Conservation (phyloP, 2,797 vertebrate genomes). For the Lagodon rhomboides region DNA sequence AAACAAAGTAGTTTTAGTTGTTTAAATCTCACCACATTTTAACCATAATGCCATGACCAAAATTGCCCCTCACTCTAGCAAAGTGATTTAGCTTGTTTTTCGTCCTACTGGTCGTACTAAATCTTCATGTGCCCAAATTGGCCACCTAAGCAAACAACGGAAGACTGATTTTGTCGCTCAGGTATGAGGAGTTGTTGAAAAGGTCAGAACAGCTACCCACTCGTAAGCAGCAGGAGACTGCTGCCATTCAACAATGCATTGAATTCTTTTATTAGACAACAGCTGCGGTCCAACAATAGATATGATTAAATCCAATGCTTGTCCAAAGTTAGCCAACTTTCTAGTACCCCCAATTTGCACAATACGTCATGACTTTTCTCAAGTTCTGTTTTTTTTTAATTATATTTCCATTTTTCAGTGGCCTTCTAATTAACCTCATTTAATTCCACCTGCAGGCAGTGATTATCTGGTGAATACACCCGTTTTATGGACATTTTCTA, state of each 20-base stretch:
- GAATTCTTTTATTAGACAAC: background rate
- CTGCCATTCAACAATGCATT: background rate
- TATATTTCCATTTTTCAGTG: conserved; percentile 53
- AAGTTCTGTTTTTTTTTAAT: conserved; percentile 42
- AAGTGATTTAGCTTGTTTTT: too few relatives aligned
- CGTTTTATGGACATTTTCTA: conserved; percentile 59
- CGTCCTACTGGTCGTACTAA: background rate
- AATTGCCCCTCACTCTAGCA: background rate
- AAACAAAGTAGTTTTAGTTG: background rate
- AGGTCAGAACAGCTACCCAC: background rate
- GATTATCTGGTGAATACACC: conserved; percentile 74
- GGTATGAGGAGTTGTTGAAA: background rate
- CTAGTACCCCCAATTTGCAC: conserved; percentile 11
- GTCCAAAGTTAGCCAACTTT: conserved; percentile 23
- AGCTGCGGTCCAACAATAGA: background rate
- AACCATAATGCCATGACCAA: background rate
- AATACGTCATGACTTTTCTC: conserved; percentile 32
- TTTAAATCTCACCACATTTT: background rate
- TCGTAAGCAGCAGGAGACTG: background rate
- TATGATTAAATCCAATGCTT: background rate
- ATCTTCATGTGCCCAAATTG: background rate
- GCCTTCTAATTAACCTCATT: conserved; percentile 75
- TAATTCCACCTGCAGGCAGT: conserved; percentile 71
- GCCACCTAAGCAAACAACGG: background rate
- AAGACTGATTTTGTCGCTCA: conserved; percentile 5